Conservation (phyloP, 1,140 invertebrate genomes). For the Saccostrea glomerata region DNA sequence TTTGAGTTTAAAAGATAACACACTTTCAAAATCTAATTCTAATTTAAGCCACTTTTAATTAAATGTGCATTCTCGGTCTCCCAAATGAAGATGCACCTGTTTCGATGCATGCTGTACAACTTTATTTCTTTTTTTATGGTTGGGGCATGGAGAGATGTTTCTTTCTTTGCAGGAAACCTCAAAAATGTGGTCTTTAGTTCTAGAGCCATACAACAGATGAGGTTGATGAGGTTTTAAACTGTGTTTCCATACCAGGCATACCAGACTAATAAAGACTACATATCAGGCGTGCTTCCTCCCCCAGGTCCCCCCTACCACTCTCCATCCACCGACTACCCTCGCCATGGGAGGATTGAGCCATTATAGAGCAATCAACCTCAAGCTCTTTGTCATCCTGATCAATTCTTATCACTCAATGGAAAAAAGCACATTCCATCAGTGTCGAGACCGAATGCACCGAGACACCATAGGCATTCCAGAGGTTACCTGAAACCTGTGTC, state of each 20-base stretch:
- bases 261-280: conserved; percentile 5
- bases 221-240: conserved; percentile 26
- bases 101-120: not conserved
- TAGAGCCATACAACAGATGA: not conserved
- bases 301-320: not conserved
- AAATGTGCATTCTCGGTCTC: not conserved
- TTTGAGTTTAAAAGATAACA: not conserved
- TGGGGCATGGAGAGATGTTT: not conserved
- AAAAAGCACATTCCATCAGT: conserved; percentile 20
- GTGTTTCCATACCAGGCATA: conserved; percentile 15
- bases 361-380: conserved; percentile 31
- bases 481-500: conserved; percentile 18
- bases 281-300: not conserved
- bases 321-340: not conserved
- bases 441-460: not conserved
- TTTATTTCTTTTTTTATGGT: not conserved
- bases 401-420: conserved; percentile 28
- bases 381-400: conserved; percentile 27
- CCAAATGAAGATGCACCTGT: conserved; percentile 21
- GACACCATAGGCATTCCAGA: not conserved
- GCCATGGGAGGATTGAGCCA: conserved; percentile 25
- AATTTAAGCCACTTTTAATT: not conserved
- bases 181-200: conserved; percentile 36
- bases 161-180: not conserved
- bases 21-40: not conserved